phyloP scores from a whole-genome alignment of 2,113 vertebrate genomes.

The Gadus macrocephalus region DNA sequence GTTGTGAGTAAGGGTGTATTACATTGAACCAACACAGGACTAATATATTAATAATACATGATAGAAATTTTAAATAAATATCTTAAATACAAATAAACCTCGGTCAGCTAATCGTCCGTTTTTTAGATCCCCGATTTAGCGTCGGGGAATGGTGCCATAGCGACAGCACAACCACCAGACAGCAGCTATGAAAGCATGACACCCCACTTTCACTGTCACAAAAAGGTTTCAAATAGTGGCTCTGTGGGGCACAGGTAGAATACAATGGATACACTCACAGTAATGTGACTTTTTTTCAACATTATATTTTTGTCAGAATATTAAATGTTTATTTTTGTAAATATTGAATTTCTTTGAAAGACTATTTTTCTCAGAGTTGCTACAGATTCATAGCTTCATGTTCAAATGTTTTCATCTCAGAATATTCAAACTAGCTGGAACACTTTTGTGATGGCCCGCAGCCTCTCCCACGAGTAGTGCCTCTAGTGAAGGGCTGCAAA shows the following conservation, averaged over 20 bases:
- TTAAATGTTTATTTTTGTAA: too few species aligned
- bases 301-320: too few species aligned
- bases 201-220: conserved; percentile 3
- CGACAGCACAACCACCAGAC: conserved; percentile 2
- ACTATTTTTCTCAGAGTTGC: too few species aligned
- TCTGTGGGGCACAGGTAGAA: conserved; percentile 12
- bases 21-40: conserved; percentile 48
- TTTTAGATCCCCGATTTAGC: conserved; percentile 28
- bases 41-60: conserved; percentile 68
- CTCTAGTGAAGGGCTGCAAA: too few species aligned
- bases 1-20: conserved; percentile 34
- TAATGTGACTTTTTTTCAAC: not conserved
- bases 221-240: conserved; percentile 16
- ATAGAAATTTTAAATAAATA: conserved; percentile 65
- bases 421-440: too few species aligned
- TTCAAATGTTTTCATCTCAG: too few species aligned
- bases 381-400: too few species aligned
- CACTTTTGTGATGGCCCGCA: too few species aligned
- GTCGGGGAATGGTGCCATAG: conserved; percentile 26
- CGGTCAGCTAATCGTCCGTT: conserved; percentile 20
- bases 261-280: conserved; percentile 8
- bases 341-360: too few species aligned
- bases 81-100: conserved; percentile 47
- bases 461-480: too few species aligned
- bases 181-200: not conserved